Evolutionary conservation across 2,113 vertebrate genomes (phyloP), one percentile per base, ranked within the genome.

Genomic region (Asarcornis scutulata): DNA sequence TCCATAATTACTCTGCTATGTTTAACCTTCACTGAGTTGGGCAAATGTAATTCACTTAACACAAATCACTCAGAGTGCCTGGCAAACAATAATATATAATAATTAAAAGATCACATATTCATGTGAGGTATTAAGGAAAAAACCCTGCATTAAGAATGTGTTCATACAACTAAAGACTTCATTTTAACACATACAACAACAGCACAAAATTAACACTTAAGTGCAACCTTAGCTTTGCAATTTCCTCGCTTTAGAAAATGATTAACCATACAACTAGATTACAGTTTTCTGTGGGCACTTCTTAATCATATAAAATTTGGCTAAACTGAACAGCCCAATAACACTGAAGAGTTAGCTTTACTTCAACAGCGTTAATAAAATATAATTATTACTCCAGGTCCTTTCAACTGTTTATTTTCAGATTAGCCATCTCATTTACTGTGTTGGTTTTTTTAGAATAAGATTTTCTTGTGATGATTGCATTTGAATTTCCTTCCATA

Each of bases 11-110:
- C 94, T 84, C 62, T 63, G 69, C 69, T 68, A 75, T 68, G 38
- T 88, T 95, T 96, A 94, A 96, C 89, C 91, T 97, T 95, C 64
- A 40, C 80, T 2, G 26, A 82, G 69, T 46, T 72, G 66, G 38
- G 42, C 56, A 84, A 93, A 48, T 18, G n/a, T 63, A 93, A 94
- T 81, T 91, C 94, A 48, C 68, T 88, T 34, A 21, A 74, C 26
- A 60, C 13, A 78, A 84, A 86, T 60, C 79, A 44, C 63, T 64
- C 27, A 0, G 13, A 62, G 58, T 34, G 31, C 55, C 82, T 69
- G 68, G 90, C 58, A 53, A 62, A 73, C 63, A 74, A 40, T 7
- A 44, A 71, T 3, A 52, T 17, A 14, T 6, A 53, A 55, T 74
- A 60, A 93, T 55, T 71, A 59, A 91, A 92, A 55, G 34, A 69